Conservation (phyloP, 2,888 invertebrate species). For the Hemithea aestivaria region DNA sequence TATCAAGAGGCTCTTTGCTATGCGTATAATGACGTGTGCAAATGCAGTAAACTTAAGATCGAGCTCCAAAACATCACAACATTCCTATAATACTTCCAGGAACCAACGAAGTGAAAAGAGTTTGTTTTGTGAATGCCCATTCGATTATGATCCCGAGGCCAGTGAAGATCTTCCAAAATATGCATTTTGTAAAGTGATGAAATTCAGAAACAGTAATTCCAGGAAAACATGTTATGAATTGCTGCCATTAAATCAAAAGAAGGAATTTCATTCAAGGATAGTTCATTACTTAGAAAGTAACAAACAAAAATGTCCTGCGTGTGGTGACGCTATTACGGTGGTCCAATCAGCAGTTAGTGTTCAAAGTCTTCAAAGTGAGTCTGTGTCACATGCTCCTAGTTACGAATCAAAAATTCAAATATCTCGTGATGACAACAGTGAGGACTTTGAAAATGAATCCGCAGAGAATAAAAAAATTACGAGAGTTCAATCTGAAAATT, state of each 20-base stretch:
- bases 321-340: conserved; percentile 63
- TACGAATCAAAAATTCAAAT: background rate
- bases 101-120: conserved; percentile 24
- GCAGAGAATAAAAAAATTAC: conserved; percentile 4
- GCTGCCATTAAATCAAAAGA: conserved; percentile 74
- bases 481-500: conserved; percentile 3
- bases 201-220: conserved; percentile 73
- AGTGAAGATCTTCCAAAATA: conserved; percentile 66
- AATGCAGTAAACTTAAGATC: conserved; percentile 39
- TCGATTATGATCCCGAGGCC: conserved; percentile 54
- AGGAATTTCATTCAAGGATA: conserved; percentile 75
- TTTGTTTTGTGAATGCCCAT: conserved; percentile 56
- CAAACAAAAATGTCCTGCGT: conserved; percentile 70
- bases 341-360: conserved; percentile 43
- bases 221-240: conserved; percentile 75
- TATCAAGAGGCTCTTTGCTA: conserved; percentile 75
- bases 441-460: conserved; percentile 1
- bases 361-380: conserved; percentile 4
- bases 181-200: conserved; percentile 78
- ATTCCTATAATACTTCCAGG: conserved; percentile 23
- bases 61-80: conserved; percentile 31
- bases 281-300: conserved; percentile 71
- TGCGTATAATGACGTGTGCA: conserved; percentile 77
- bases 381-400: conserved; percentile 5
- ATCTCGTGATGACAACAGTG: too few relatives aligned